phyloP scores from a whole-genome alignment of 2,113 vertebrate genomes.

The Poicephalus gulielmi region DNA sequence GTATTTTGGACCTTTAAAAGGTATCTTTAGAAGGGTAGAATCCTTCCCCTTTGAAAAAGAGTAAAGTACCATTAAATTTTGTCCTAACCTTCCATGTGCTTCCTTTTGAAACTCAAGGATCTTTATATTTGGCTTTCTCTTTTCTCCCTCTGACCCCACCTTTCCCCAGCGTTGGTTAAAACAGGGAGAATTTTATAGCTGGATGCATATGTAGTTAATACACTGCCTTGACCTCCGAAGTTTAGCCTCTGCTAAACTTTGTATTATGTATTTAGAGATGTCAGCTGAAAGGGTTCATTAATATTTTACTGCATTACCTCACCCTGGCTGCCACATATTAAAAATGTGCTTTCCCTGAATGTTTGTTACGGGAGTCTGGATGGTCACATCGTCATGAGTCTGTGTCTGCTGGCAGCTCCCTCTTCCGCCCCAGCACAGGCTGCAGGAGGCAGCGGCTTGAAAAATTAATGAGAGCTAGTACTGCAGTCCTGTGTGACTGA shows the following conservation, averaged over 20 bases:
- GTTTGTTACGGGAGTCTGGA: neutral
- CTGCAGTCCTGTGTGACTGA: neutral
- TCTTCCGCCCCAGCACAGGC: neutral
- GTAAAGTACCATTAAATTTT: neutral
- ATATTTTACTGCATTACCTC: slow-evolving; percentile 44
- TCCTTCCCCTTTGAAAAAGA: neutral
- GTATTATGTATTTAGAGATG: neutral
- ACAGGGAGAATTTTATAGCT: neutral
- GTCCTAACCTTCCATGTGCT: neutral
- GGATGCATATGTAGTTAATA: neutral
- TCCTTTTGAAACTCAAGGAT: neutral
- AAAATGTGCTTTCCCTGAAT: neutral
- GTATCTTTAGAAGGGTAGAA: neutral
- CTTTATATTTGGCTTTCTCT: neutral
- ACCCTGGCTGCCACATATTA: neutral
- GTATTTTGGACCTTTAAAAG: neutral
- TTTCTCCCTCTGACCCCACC: neutral
- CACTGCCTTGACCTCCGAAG: neutral
- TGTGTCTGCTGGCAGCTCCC: slow-evolving; percentile 15
- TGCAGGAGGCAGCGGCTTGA: neutral
- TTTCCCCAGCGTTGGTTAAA: neutral
- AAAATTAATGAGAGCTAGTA: slow-evolving; percentile 5
- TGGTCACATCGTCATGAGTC: neutral
- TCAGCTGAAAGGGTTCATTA: slow-evolving; percentile 27
- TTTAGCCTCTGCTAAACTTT: neutral